A percentile compares a stretch with the other conserved stretches of the same genome.
Conservation (phyloP, 1,140 invertebrate species). For the Saccostrea echinata region DNA sequence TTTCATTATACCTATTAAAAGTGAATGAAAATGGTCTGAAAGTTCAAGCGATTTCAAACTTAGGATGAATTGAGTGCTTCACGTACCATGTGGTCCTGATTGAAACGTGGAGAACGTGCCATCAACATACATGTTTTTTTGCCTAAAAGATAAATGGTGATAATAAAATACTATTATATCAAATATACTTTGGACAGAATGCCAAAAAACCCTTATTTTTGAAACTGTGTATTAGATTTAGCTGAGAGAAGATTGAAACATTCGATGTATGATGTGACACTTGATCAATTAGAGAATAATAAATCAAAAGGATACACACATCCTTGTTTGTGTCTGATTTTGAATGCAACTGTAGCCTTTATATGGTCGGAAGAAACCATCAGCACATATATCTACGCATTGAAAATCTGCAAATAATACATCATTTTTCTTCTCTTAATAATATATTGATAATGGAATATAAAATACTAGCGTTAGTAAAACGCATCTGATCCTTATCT, state of each 20-base stretch:
- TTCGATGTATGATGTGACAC: too few species aligned
- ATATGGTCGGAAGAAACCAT: background rate
- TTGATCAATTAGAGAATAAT: background rate
- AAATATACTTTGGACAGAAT: too few species aligned
- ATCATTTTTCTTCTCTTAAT: background rate
- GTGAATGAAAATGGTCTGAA: background rate
- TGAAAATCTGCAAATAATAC: background rate
- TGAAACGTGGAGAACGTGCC: too few species aligned
- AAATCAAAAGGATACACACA: background rate
- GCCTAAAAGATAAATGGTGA: too few species aligned
- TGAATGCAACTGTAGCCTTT: background rate
- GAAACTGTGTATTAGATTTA: too few species aligned
- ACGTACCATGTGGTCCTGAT: too few species aligned
- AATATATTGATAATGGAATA: background rate
- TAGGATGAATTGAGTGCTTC: too few species aligned
- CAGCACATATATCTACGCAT: background rate
- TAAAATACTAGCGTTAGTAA: background rate
- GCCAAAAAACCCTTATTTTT: too few species aligned
- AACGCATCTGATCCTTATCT: too few species aligned
- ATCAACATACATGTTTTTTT: too few species aligned
- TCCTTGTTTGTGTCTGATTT: background rate
- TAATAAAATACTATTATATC: too few species aligned
- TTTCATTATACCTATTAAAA: background rate
- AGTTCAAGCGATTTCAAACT: background rate
- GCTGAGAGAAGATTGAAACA: too few species aligned